Evolutionary conservation across 2,113 vertebrate genomes (phyloP), one percentile per base, ranked within the genome.

Genomic region (Callopanchax toddi): DNA sequence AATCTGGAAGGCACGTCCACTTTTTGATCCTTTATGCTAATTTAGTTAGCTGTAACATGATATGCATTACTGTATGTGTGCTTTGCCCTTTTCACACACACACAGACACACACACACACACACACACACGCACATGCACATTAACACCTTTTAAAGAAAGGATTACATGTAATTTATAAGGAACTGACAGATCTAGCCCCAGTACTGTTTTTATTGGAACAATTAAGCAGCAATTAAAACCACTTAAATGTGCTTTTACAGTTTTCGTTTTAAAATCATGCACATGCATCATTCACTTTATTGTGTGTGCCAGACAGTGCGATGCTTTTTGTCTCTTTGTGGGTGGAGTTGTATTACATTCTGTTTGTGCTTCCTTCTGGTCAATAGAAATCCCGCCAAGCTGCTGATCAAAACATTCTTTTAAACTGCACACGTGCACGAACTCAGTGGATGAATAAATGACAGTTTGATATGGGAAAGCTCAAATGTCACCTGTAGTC

Each of bases 401-500:
- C n/a, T 52, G 39, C 37, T 63, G 72, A 84, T 84, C 68, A 81
- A 83, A 84, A 84, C 65, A 21, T 6, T 67, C 76, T 83, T 83
- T 83, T 59, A 83, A 82, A 60, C 65, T 21, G 18, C 56, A 67
- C 53, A 75, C 32, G 20, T 49, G 44, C 56, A 73, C 36, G 22
- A 50, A 45, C 72, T 52, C 61, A 67, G 55, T 44, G 58, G 46
- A 51, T 46, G 73, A 76, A 59, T 79, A 87, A 80, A 77, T 67
- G 79, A 88, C 59, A 66, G 80, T 86, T 88, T 86, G 78, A 90
- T 83, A 74, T 74, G 48, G 26, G 52, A n/a, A 56, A 46, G 67
- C 75, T 84, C 86, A 88, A 67, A 87, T 87, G 63, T 68, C 60
- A 58, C 68, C 69, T 74, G 45, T 84, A 81, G 78, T 75, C 67